A percentile compares a stretch with the other conserved stretches of the same genome.
phyloP scores from a whole-genome alignment of 2,888 invertebrate species.

The Drosophila tripunctata region DNA sequence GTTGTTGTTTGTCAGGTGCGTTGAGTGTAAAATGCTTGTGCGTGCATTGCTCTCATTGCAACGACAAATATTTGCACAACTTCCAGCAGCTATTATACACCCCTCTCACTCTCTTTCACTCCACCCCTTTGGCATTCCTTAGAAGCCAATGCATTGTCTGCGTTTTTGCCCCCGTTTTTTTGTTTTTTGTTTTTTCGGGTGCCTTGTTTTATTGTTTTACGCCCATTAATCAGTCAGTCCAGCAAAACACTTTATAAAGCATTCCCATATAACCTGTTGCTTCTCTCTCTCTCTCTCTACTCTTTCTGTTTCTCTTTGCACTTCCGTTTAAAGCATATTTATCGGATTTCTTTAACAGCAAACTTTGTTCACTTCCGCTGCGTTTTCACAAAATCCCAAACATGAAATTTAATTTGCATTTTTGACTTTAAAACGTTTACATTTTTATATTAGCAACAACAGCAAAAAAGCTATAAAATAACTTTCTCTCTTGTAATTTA shows the following conservation, averaged over 20 bases:
- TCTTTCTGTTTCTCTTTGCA: slow-evolving; percentile 46
- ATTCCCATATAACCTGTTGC: slow-evolving; percentile 49
- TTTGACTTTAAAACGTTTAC: slow-evolving; percentile 5
- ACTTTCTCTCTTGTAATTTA: slow-evolving; percentile 29
- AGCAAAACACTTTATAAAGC: slow-evolving; percentile 43
- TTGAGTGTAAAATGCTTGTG: slow-evolving; percentile 72
- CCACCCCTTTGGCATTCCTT: slow-evolving; percentile 36
- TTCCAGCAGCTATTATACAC: slow-evolving; percentile 14
- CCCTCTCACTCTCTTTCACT: background rate
- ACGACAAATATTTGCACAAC: slow-evolving; percentile 72
- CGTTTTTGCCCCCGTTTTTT: slow-evolving; percentile 41
- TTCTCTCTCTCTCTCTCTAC: slow-evolving; percentile 22
- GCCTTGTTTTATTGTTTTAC: slow-evolving; percentile 68
- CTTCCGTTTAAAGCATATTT: slow-evolving; percentile 60
- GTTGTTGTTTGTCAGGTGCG: slow-evolving; percentile 62
- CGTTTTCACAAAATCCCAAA: slow-evolving; percentile 33
- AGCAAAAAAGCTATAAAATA: slow-evolving; percentile 2
- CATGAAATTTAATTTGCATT: slow-evolving; percentile 47
- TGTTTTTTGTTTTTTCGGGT: slow-evolving; percentile 1
- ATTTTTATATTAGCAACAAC: slow-evolving; percentile 5
- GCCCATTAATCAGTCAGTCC: slow-evolving; percentile 70
- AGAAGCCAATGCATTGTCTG: slow-evolving; percentile 16
- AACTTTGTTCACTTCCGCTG: slow-evolving; percentile 48
- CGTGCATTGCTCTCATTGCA: slow-evolving; percentile 77
- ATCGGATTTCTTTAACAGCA: slow-evolving; percentile 41